Percentiles rank a stretch among this genome's conserved stretches.
Evolutionary conservation across 2,797 vertebrate species (phyloP).

Genomic region (Scolopax rusticola): DNA sequence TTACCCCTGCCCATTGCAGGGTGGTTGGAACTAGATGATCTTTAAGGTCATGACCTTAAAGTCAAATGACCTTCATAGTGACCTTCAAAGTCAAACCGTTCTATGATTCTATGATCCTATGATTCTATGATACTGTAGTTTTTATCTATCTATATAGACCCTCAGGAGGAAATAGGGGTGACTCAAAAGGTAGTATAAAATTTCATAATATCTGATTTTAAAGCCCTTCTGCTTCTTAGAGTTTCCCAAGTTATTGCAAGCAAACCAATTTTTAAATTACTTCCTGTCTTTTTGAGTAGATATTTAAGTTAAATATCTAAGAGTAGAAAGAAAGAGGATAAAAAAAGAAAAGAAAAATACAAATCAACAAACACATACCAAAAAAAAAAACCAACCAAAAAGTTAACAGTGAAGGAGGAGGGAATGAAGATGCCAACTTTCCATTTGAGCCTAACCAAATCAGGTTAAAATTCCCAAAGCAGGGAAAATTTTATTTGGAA

Average conservation of each 20-base stretch:
- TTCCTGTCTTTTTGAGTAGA: neutral
- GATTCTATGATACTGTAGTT: neutral
- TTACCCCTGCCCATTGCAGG: too few species aligned
- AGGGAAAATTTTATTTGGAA: neutral
- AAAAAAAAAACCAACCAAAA: neutral
- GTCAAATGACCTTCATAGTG: too few species aligned
- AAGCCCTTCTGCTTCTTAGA: neutral
- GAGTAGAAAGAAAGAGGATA: neutral
- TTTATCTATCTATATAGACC: neutral
- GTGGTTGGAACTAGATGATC: too few species aligned
- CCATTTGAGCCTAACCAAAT: neutral
- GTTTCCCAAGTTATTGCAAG: neutral
- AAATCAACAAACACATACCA: too few species aligned
- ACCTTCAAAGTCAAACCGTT: too few species aligned
- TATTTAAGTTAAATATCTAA: neutral
- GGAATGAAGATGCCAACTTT: neutral
- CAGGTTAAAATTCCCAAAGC: too few species aligned
- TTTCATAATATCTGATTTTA: neutral
- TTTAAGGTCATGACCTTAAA: too few species aligned
- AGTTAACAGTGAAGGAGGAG: neutral
- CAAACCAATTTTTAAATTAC: neutral
- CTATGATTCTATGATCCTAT: too few species aligned
- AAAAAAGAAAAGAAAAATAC: neutral
- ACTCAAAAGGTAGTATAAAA: neutral
- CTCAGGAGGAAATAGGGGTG: rapidly evolving